Evolutionary conservation across 2,113 vertebrate genomes (phyloP).

Genomic region (Crotophaga sulcirostris): DNA sequence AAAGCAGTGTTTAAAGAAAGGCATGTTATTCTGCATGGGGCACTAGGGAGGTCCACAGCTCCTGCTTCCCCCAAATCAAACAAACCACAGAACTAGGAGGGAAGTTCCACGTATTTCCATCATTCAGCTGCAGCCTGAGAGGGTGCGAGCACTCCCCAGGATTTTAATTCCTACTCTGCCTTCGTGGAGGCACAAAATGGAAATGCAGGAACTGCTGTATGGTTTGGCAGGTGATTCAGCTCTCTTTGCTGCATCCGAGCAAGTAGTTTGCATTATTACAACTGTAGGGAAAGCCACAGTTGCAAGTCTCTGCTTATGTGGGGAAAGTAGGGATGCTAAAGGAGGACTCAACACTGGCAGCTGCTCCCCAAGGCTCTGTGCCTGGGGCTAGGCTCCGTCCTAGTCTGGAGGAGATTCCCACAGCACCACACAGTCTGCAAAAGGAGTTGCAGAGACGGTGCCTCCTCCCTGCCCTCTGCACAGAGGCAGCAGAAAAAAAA

Average conservation of each 20-base stretch:
- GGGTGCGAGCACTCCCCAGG: background rate
- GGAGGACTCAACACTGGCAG: background rate
- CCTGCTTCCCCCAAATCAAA: background rate
- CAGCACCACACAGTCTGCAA: background rate
- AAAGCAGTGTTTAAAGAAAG: background rate
- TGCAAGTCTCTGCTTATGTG: background rate
- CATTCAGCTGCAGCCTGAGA: background rate
- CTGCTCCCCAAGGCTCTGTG: background rate
- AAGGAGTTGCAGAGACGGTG: background rate
- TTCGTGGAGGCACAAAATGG: background rate
- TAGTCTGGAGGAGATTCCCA: background rate
- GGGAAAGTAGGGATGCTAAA: background rate
- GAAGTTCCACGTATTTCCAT: background rate
- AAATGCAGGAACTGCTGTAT: background rate
- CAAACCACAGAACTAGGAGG: background rate
- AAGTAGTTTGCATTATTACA: slow-evolving; percentile 4
- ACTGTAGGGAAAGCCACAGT: background rate
- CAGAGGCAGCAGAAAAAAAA: background rate
- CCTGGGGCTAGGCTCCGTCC: background rate
- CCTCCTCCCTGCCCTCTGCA: background rate
- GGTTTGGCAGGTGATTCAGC: background rate
- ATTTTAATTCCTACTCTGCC: background rate
- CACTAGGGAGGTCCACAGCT: background rate
- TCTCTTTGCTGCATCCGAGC: background rate
- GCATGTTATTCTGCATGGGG: background rate